Conservation (phyloP, 2,113 vertebrate genomes). For the Vulpes ferrilata region DNA sequence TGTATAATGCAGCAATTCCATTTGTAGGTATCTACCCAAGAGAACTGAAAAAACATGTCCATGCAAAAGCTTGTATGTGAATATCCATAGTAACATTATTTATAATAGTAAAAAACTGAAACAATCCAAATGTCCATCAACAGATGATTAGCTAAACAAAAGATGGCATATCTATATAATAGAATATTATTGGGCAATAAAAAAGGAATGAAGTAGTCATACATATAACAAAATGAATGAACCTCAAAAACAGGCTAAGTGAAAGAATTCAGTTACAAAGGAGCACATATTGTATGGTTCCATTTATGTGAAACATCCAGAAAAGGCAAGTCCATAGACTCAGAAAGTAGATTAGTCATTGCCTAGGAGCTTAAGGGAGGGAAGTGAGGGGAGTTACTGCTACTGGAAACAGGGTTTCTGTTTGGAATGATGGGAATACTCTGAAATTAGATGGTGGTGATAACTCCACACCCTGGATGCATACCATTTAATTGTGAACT, state of each 20-base stretch:
- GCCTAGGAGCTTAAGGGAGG: background rate
- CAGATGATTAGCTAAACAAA: background rate
- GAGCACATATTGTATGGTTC: background rate
- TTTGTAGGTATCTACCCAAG: background rate
- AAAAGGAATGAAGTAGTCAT: background rate
- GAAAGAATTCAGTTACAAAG: background rate
- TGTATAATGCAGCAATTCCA: background rate
- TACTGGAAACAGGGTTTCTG: background rate
- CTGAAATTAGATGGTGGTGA: background rate
- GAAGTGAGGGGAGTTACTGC: background rate
- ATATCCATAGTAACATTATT: background rate
- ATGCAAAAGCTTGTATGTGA: background rate
- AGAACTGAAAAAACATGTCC: background rate
- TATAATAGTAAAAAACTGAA: background rate
- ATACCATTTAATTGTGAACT: background rate
- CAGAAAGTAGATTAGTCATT: background rate
- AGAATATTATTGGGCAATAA: background rate
- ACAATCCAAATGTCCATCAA: background rate
- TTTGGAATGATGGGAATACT: background rate
- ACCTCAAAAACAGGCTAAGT: background rate
- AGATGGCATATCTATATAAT: background rate
- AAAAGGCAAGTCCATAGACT: background rate
- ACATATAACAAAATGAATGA: background rate
- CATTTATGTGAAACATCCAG: background rate
- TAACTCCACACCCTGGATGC: background rate